phyloP scores from a whole-genome alignment of 2,797 vertebrate genomes.

The Trichosurus vulpecula region DNA sequence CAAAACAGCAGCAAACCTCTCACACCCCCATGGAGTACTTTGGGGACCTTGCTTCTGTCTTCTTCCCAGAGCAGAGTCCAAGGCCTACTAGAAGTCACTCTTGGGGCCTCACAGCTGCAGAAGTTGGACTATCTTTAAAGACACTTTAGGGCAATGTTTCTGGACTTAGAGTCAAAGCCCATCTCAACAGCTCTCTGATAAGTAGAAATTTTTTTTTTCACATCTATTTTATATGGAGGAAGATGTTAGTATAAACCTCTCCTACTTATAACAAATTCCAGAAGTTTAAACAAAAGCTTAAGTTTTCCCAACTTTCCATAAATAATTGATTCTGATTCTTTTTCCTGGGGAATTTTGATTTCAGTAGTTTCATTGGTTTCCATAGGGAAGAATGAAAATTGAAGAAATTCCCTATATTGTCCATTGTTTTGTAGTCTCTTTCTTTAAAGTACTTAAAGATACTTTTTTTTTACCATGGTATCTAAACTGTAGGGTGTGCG shows the following conservation, averaged over 20 bases:
- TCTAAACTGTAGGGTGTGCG: neutral
- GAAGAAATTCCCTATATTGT: neutral
- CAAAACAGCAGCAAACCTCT: conserved; percentile 4
- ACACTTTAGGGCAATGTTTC: neutral
- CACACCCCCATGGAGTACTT: neutral
- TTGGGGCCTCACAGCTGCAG: neutral
- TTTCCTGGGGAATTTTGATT: neutral
- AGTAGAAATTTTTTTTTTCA: neutral
- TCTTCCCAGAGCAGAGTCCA: neutral
- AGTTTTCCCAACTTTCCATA: neutral
- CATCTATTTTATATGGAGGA: neutral
- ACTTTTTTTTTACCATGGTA: neutral
- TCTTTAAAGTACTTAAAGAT: neutral
- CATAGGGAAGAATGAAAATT: neutral
- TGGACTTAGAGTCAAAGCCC: neutral
- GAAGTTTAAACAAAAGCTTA: neutral
- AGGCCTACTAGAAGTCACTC: conserved; percentile 11
- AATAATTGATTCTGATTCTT: neutral
- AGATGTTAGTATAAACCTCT: neutral
- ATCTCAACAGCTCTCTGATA: neutral
- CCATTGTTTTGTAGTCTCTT: neutral
- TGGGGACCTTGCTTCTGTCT: conserved; percentile 21
- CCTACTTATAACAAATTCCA: neutral
- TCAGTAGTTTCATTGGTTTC: neutral
- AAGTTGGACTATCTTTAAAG: neutral